Conservation (phyloP, 1,140 invertebrate genomes). For the Drosophila malerkotliana region DNA sequence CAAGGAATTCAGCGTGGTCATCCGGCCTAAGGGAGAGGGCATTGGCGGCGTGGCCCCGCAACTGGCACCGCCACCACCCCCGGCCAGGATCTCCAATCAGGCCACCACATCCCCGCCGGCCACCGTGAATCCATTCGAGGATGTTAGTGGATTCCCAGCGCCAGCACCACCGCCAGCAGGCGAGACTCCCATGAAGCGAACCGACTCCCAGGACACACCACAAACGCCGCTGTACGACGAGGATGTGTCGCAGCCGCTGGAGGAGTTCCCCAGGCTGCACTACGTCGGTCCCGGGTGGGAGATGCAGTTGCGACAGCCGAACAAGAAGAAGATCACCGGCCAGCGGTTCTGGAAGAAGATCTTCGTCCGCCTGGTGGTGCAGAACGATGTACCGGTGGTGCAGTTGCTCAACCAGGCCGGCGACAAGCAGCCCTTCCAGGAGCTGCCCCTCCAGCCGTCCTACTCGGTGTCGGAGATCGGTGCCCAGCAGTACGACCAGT, state of each 20-base stretch:
- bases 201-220: constrained; percentile 91
- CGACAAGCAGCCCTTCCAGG: constrained; percentile 96
- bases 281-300: constrained; percentile 97
- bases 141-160: constrained; percentile 83
- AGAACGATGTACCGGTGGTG: constrained; percentile 92
- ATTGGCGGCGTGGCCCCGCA: constrained; percentile 86
- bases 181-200: constrained; percentile 80
- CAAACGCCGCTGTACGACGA: constrained; percentile 97
- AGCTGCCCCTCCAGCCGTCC: constrained; percentile 95
- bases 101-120: constrained; percentile 86
- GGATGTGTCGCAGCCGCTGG: constrained; percentile 95
- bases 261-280: constrained; percentile 93
- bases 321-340: constrained; percentile 99
- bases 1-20: constrained; percentile 83
- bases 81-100: constrained; percentile 85
- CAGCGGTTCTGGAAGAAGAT: constrained; percentile 99
- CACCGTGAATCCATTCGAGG: constrained; percentile 89
- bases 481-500: constrained; percentile 99
- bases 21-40: constrained; percentile 87
- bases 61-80: constrained; percentile 90
- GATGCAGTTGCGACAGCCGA: constrained; percentile 97
- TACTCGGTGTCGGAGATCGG: constrained; percentile 96
- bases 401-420: constrained; percentile 93
- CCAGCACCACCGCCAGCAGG: constrained; percentile 38
- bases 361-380: constrained; percentile 91